Evolutionary conservation across 2,113 vertebrate genomes (phyloP).

Genomic region (Psittacara wagleri): DNA sequence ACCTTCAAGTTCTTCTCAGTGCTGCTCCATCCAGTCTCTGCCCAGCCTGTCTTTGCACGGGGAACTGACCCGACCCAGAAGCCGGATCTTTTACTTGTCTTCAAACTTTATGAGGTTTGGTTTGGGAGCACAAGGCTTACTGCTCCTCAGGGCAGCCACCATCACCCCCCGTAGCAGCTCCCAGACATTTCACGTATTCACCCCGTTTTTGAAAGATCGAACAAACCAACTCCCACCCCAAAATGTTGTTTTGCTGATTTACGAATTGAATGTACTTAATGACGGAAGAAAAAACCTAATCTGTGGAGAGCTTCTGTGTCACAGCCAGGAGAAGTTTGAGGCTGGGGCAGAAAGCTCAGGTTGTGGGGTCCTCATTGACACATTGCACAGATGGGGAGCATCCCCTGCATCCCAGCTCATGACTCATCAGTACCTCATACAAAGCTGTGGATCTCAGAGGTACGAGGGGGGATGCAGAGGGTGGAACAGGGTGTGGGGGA

Average conservation of each 20-base stretch:
- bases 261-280: background rate
- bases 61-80: background rate
- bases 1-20: background rate
- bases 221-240: background rate
- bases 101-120: background rate
- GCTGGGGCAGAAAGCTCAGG: fast-evolving
- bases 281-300: background rate
- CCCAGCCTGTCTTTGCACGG: background rate
- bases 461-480: background rate
- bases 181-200: background rate
- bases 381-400: background rate
- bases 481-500: no score
- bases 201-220: background rate
- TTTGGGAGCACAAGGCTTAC: background rate
- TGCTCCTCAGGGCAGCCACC: background rate
- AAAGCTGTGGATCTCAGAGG: background rate
- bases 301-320: background rate
- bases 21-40: background rate
- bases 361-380: background rate
- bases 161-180: background rate
- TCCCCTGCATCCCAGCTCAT: background rate
- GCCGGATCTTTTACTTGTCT: background rate
- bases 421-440: background rate
- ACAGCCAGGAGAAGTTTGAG: background rate
- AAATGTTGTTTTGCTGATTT: background rate